phyloP scores from a whole-genome alignment of 2,797 vertebrate genomes.

The Anisognathus igniventris region DNA sequence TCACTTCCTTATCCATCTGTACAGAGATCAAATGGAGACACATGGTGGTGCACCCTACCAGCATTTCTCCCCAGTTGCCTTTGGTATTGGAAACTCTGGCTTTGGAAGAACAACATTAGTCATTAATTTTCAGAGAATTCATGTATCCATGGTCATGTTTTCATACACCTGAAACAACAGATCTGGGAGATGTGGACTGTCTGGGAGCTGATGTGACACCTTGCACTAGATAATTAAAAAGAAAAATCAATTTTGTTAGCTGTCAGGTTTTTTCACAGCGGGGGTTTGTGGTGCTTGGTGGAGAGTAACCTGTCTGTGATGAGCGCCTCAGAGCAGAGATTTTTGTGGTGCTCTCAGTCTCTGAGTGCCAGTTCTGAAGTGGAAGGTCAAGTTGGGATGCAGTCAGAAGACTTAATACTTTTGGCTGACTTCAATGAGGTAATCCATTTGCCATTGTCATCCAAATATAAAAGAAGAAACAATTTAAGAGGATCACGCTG shows the following conservation, averaged over 20 bases:
- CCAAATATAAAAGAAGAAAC: neutral
- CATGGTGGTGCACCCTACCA: neutral
- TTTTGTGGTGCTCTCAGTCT: neutral
- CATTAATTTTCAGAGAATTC: neutral
- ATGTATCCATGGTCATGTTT: neutral
- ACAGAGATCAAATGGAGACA: neutral
- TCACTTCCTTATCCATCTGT: neutral
- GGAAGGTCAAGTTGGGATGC: neutral
- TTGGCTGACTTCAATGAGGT: neutral
- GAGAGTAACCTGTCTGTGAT: rapidly evolving
- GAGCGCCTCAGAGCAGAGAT: neutral
- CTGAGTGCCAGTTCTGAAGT: neutral
- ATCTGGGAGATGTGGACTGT: neutral
- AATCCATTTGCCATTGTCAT: neutral
- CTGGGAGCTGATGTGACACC: neutral
- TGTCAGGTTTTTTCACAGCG: neutral
- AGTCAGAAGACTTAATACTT: neutral
- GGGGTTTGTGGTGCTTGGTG: neutral
- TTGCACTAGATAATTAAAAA: neutral
- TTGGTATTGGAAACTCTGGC: neutral
- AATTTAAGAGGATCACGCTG: neutral
- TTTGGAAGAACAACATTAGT: neutral
- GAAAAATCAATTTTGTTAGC: neutral
- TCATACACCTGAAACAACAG: neutral
- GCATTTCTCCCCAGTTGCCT: neutral